phyloP scores from a whole-genome alignment of 2,797 vertebrate species.

The Amphiprion clarkii region DNA sequence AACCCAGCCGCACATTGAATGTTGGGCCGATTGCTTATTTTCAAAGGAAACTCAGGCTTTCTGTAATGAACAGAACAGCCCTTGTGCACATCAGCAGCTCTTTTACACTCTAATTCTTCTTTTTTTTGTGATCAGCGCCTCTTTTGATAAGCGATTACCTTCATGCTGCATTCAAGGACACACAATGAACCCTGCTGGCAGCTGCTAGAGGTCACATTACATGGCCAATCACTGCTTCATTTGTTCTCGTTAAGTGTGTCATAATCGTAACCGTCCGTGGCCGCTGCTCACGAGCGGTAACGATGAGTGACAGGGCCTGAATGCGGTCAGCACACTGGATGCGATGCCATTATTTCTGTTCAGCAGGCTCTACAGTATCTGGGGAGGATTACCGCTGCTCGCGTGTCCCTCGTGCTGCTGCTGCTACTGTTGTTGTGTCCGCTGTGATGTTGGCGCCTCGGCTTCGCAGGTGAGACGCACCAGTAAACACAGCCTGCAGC shows the following conservation, averaged over 20 bases:
- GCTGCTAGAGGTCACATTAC: constrained; percentile 51
- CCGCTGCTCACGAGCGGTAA: constrained; percentile 27
- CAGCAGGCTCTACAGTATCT: constrained; percentile 57
- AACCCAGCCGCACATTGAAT: constrained; percentile 2
- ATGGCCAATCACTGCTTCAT: constrained; percentile 62
- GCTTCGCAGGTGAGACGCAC: constrained; percentile 55
- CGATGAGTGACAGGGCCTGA: constrained; percentile 54
- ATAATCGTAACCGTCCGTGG: constrained; percentile 44
- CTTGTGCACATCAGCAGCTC: neutral
- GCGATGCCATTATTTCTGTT: constrained; percentile 64
- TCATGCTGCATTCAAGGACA: neutral
- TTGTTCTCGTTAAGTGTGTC: constrained; percentile 58
- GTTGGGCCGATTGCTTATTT: neutral
- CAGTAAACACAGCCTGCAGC: constrained; percentile 70
- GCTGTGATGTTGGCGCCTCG: constrained; percentile 22
- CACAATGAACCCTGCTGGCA: too few species aligned
- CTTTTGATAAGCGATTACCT: constrained; percentile 42
- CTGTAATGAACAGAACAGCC: constrained; percentile 37
- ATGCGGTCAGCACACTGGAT: constrained; percentile 21
- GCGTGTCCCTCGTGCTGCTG: constrained; percentile 40
- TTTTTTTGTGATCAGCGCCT: constrained; percentile 2
- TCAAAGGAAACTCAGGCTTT: neutral
- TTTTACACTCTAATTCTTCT: neutral
- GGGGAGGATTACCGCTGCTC: constrained; percentile 66
- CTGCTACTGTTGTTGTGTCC: constrained; percentile 10